Evolutionary conservation across 1,140 invertebrate species (phyloP), one percentile per base, ranked within the genome.

Genomic region (Drosophila arizonae): DNA sequence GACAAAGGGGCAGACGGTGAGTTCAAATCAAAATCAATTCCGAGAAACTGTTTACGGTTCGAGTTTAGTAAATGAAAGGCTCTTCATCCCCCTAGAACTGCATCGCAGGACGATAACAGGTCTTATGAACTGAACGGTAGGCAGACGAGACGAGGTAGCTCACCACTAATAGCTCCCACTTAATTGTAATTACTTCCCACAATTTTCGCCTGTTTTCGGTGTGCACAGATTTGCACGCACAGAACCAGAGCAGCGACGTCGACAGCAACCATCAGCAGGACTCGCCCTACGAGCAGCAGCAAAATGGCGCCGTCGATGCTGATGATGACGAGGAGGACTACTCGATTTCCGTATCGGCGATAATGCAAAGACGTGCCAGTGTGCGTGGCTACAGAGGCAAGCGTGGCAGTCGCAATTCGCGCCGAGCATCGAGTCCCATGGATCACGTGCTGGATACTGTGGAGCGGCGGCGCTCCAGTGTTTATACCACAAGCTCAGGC

Each of bases 401-500:
- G 79, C 91, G 92, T 43, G 84, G 84, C 67, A 92, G 94, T 36
- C 92, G 94, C 13, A 92, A 91, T 45, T 92, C 92, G 33, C 91
- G 95, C 58, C 91, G 95, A 52, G 93, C 95, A 9, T 96, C 96
- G 9, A 96, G 96, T 15, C 95, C 96, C 3, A 96, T 96, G 90
- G 92, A 93, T 76, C 90, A 90, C 76, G 74, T 91, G 24, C 82
- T 91, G 60, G 90, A 91, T 65, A 89, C 73, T 71, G 86, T 85
- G 71, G 87, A 90, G 81, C 92, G 96, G 56, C 91, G 96, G 60
- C 92, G 95, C 64, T 96, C 96, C 0, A 97, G 96, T 3, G 95
- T 94, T 48, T 96, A 95, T 79, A 97, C 97, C 10, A 96, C 94
- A 21, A 97, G 96, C 85, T 97, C 96, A 58, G 96, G 95, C 90